Conservation (phyloP, 2,888 invertebrate genomes). For the Quadroppia sp. region DNA sequence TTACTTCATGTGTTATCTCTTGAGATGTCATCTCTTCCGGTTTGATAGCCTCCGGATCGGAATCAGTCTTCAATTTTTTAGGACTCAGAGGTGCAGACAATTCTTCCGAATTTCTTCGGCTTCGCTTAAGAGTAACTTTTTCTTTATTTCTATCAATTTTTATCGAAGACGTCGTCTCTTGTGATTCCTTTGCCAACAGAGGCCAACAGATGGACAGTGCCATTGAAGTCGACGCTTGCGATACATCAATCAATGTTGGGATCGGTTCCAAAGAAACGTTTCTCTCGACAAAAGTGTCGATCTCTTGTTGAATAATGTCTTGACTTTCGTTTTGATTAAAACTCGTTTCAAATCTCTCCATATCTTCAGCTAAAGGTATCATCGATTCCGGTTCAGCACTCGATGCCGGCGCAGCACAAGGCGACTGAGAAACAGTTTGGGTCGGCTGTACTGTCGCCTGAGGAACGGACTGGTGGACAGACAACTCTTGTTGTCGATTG, state of each 20-base stretch:
- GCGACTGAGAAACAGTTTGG: conserved; percentile 41
- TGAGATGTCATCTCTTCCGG: neutral
- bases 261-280: too few relatives aligned
- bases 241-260: too few relatives aligned
- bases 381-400: conserved; percentile 1
- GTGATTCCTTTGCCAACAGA: too few relatives aligned
- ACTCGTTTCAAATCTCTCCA: neutral
- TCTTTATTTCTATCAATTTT: too few relatives aligned
- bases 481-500: too few relatives aligned
- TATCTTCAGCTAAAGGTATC: neutral
- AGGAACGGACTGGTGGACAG: conserved; percentile 42
- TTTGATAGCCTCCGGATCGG: too few relatives aligned
- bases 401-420: neutral
- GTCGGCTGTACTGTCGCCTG: conserved; percentile 47
- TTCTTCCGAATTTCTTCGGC: neutral
- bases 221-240: too few relatives aligned
- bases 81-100: neutral
- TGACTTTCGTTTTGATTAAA: neutral
- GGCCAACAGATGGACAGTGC: too few relatives aligned
- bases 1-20: neutral
- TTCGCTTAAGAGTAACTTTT: neutral
- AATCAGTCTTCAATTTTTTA: neutral
- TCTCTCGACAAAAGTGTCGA: too few relatives aligned
- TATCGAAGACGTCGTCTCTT: too few relatives aligned
- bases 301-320: neutral